Percentiles rank a stretch among this genome's conserved stretches.
phyloP scores from a whole-genome alignment of 1,140 invertebrate genomes.

The Drosophila kohkoa region DNA sequence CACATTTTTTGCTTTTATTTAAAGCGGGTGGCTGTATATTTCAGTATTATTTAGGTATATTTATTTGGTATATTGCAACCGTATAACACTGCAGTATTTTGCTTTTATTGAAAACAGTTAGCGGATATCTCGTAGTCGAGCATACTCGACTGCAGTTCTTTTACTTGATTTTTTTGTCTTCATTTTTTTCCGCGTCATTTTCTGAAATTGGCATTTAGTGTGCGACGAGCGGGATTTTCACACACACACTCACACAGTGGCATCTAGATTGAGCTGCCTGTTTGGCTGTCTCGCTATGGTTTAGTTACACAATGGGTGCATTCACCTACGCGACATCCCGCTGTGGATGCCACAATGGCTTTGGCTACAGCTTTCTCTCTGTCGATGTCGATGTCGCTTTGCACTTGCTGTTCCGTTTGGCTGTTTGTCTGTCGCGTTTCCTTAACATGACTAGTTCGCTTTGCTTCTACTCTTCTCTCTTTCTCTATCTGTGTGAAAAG shows the following conservation, averaged over 20 bases:
- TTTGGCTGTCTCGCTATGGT: constrained; percentile 71
- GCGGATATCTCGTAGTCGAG: no score
- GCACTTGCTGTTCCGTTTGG: constrained; percentile 27
- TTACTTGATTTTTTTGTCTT: not conserved
- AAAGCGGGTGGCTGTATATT: no score
- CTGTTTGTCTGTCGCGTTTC: constrained; percentile 67
- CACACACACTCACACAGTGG: constrained; percentile 34
- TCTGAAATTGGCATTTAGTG: constrained; percentile 82
- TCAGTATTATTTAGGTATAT: no score
- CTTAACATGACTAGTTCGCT: constrained; percentile 52
- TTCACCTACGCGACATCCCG: constrained; percentile 78
- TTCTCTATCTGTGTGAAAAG: constrained; percentile 64
- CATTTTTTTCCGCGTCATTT: constrained; percentile 79
- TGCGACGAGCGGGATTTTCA: constrained; percentile 79
- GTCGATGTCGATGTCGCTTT: not conserved
- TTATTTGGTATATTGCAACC: no score
- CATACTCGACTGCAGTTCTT: no score
- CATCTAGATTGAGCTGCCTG: constrained; percentile 57
- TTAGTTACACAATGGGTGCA: constrained; percentile 84
- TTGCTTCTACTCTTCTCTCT: not conserved
- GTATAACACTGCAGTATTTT: no score
- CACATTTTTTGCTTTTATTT: no score
- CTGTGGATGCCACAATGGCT: constrained; percentile 57
- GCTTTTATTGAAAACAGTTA: no score
- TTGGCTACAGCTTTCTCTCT: constrained; percentile 19